A percentile compares a stretch with the other conserved stretches of the same genome.
phyloP scores from a whole-genome alignment of 2,113 vertebrate species.

The Callionymus lyra region DNA sequence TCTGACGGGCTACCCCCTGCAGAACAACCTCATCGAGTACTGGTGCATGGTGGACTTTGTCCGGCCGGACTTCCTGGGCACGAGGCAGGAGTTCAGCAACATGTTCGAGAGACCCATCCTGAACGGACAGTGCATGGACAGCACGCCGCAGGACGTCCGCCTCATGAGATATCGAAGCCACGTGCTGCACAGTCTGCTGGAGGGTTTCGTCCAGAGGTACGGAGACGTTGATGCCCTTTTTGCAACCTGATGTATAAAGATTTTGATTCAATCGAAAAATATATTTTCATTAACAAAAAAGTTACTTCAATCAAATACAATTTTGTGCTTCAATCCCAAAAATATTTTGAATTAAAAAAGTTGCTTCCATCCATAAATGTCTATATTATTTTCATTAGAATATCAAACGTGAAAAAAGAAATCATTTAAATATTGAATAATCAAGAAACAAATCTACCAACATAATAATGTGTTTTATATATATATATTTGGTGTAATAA shows the following conservation, averaged over 20 bases:
- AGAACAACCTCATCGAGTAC: conserved; percentile 98
- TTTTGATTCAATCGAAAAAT: too few relatives aligned
- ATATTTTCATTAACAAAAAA: too few relatives aligned
- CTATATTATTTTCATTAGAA: too few relatives aligned
- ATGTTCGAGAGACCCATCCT: conserved; percentile 98
- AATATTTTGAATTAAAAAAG: too few relatives aligned
- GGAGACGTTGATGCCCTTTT: too few relatives aligned
- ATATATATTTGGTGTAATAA: not conserved
- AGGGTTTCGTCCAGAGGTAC: conserved; percentile 96
- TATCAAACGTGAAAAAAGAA: not conserved
- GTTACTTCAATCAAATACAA: too few relatives aligned
- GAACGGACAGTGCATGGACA: conserved; percentile 95
- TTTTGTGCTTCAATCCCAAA: too few relatives aligned
- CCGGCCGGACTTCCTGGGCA: conserved; percentile 91
- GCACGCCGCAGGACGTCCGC: conserved; percentile 90
- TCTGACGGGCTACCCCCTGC: conserved; percentile 89
- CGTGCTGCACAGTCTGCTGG: conserved; percentile 92
- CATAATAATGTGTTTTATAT: too few relatives aligned
- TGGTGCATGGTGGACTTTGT: conserved; percentile 99
- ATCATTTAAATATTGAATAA: not conserved
- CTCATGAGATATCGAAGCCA: conserved; percentile 98
- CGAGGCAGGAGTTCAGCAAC: conserved; percentile 97
- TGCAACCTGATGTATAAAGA: too few relatives aligned
- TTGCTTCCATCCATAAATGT: too few relatives aligned
- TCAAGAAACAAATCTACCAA: too few relatives aligned